Base-by-base conservation (phyloP, 2,888 invertebrate genomes). In the Cenopis cana region DNA sequence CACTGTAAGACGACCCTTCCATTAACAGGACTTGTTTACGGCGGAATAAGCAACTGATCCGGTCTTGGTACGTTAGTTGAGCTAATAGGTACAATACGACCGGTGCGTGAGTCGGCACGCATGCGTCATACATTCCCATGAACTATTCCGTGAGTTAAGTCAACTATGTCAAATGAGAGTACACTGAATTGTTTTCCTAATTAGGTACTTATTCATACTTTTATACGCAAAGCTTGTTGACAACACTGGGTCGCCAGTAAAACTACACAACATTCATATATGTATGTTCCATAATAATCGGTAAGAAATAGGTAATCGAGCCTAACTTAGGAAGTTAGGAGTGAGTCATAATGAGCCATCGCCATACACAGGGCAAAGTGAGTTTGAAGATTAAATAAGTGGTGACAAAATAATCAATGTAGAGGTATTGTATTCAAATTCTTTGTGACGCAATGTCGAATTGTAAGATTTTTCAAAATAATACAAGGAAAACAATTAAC, bases 81-180 rank as follows among this genome's bases (percentile, higher is more conserved):
- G 8, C 41, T 41, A 41, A 41, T 41, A 38, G 18, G 60, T 20
- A 56, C 20, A 60, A 46, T 17, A 18, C 10, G 1, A 50, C n/a
- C 24, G 46, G 56, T 56, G 56, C 36, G 46, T 49, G 60, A 60
- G 46, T n/a, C 46, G 24, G 74, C 55, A 66, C 61, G 74, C 66
- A 75, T 81, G 79, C 81, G 81, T 81, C 81, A 81, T 74, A 73
- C 73, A 68, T 77, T 80, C 79, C 78, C 78, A 81, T 77, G 76
- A 78, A 79, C 73, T 67, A 77, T 73, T 74, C 74, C 68, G 56
- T 29, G 72, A 70, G 70, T 46, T 68, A 62, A 73, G 72, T 74
- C 75, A 75, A 75, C 67, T 69, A 74, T 69, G 68, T 52, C 61
- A 54, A 72, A 61, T 56, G 14, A n/a, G 20, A 14, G 24, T 24